Conservation (phyloP, 1,140 invertebrate genomes). For the Trypoxylus dichotomus region DNA sequence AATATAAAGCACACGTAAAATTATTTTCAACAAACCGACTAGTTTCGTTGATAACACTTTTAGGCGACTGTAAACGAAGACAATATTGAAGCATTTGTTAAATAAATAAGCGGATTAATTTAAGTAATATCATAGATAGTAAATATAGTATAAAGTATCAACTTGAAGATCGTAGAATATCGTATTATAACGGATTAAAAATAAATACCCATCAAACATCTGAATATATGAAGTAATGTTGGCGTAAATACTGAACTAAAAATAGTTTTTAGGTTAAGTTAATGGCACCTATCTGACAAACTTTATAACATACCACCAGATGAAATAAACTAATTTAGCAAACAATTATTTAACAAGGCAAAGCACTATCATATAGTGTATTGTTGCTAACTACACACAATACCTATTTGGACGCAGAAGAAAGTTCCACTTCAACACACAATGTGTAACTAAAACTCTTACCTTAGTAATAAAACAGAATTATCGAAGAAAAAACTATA, state of each 20-base stretch:
- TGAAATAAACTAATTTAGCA: background rate
- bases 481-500: background rate
- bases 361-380: background rate
- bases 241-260: background rate
- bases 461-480: background rate
- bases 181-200: background rate
- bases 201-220: background rate
- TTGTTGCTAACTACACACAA: background rate
- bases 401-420: background rate
- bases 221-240: background rate
- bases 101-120: too few relatives aligned
- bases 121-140: too few relatives aligned
- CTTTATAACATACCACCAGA: background rate
- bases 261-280: constrained; percentile 15
- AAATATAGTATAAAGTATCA: too few relatives aligned
- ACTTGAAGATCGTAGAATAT: background rate
- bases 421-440: background rate
- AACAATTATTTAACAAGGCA: background rate
- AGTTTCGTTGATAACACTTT: too few relatives aligned
- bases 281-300: background rate
- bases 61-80: too few relatives aligned
- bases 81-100: too few relatives aligned
- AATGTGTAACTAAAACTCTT: background rate
- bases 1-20: too few relatives aligned
- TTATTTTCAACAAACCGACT: too few relatives aligned